Evolutionary conservation across 2,888 invertebrate species (phyloP), one percentile per base, ranked within the genome.

Genomic region (Lymantria dispar): DNA sequence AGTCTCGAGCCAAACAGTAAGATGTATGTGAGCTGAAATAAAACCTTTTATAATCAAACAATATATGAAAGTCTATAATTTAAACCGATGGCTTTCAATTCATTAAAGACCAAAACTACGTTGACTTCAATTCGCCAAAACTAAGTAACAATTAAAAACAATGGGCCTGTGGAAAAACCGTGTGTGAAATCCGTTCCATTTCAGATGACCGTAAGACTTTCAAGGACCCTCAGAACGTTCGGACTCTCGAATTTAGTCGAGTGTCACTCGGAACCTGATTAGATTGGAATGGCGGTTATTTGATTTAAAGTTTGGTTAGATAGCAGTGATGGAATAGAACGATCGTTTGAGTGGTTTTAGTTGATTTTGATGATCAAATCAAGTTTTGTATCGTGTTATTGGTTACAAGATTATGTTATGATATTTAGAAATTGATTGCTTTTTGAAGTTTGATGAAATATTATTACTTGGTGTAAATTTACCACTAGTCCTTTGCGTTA

Each of bases 91-190:
- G 8, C 33, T 33, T 70, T 64, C 70, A 74, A 76, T 72, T 75
- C 74, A 75, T 80, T 79, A 76, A 68, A 56, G 68, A 48, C 54
- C 62, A 60, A 64, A 72, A 39, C 31, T 76, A 22, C 68, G 64
- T 63, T 50, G 46, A 52, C 52, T 64, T 62, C 52, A 49, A 48
- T 51, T 70, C 71, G 62, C 72, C 69, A 74, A 73, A 80, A 77
- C 76, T 74, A 78, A 82, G 80, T 73, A 73, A 75, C 81, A 82
- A 22, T 22, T 22, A 85, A 82, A 84, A 82, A 81, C 80, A 78
- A 80, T 78, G 77, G 75, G 49, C 51, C 50, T 49, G 62, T 58
- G 65, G 74, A 79, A 82, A 80, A 78, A 68, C 67, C 60, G 61
- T 58, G 65, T 56, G 51, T 60, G 62, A 60, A 70, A 70, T 52